These are phyloP conservation scores for Synaphobranchus kaupii DNA, from an alignment of 2,797 vertebrate species.

Conservation along the genomic window DNA sequence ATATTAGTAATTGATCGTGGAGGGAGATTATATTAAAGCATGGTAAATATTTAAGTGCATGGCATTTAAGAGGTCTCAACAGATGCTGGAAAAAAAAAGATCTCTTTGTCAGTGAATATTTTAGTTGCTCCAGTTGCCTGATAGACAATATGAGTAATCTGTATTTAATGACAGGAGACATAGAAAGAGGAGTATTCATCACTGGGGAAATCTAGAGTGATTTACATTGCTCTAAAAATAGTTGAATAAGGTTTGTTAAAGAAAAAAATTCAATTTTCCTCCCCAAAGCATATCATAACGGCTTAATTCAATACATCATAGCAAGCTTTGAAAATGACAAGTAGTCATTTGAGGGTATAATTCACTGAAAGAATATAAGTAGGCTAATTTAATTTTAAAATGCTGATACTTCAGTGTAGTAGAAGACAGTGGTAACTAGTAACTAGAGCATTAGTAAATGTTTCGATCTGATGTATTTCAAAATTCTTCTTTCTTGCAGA, in stretches of 20 bases:
- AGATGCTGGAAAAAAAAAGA: conserved; percentile 47
- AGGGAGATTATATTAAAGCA: conserved; percentile 25
- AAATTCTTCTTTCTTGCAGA: conserved; percentile 58
- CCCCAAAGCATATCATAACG: conserved; percentile 72
- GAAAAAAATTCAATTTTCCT: conserved; percentile 76
- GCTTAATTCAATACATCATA: conserved; percentile 73
- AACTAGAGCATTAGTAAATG: background rate
- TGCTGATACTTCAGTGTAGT: background rate
- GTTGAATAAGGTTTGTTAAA: conserved; percentile 82
- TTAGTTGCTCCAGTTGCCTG: conserved; percentile 66
- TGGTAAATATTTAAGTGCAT: conserved; percentile 34
- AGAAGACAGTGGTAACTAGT: background rate
- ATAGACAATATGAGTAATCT: conserved; percentile 79
- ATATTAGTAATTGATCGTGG: conserved; percentile 28
- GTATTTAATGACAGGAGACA: conserved; percentile 83
- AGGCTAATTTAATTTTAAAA: conserved; percentile 7
- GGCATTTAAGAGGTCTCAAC: conserved; percentile 28
- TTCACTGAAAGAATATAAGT: conserved; percentile 41
- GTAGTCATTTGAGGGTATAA: conserved; percentile 21
- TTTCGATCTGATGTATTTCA: conserved; percentile 15
- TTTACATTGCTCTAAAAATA: conserved; percentile 87
- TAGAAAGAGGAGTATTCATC: conserved; percentile 69
- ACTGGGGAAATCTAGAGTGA: conserved; percentile 75
- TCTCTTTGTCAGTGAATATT: conserved; percentile 63
- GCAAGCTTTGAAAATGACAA: conserved; percentile 47